Base-by-base conservation (phyloP, 2,113 vertebrate species). In the Pseudonaja textilis region DNA sequence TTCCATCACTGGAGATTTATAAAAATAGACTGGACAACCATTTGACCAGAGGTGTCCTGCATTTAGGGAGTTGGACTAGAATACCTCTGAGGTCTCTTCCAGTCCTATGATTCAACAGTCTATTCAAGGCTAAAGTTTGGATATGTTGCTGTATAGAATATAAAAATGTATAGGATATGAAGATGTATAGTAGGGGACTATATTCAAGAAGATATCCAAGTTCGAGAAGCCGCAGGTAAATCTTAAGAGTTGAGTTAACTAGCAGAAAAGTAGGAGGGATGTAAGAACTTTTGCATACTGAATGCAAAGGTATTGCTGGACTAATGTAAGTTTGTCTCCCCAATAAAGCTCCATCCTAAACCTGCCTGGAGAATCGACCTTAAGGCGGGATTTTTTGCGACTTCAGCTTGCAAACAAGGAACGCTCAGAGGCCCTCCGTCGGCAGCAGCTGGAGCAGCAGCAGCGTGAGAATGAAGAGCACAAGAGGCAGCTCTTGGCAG, bases 371-470 rank as follows among this genome's bases (percentile, higher is more conserved):
- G 99, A 99, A 97, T 99, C 99, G 0, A 99, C 99, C 0, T 97
- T 99, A 95, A 95, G 99, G 55, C 97, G 99, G 96, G 99, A 99
- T 98, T 99, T 99, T 97, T 97, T 99, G 97, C 97, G 99, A 52
- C 98, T 99, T 39, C 99, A 99, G 97, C 95, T 99, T 96, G 99
- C 99, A 89, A 99, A 99, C 96, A 99, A 99, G 97, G 99, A 99
- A 96, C 98, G 99, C 0, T 99, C 99, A 0, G 99, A 99, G 97
- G 98, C 99, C 0, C 97, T 99, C 96, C 98, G 99, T 16, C 95
- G 99, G n/a, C 99, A 99, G 97, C 99, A 99, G 97, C 98, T 99
- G 96, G 99, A 99, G 96, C 99, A 99, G 97, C 99, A 99, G 97
- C 99, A 99, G 96, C 97, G 98, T 0, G 98, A 98, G 97, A 99